Percentiles rank a stretch among this genome's conserved stretches.
Evolutionary conservation across 2,888 invertebrate genomes (phyloP).

Genomic region (Drosophila niveifrons): DNA sequence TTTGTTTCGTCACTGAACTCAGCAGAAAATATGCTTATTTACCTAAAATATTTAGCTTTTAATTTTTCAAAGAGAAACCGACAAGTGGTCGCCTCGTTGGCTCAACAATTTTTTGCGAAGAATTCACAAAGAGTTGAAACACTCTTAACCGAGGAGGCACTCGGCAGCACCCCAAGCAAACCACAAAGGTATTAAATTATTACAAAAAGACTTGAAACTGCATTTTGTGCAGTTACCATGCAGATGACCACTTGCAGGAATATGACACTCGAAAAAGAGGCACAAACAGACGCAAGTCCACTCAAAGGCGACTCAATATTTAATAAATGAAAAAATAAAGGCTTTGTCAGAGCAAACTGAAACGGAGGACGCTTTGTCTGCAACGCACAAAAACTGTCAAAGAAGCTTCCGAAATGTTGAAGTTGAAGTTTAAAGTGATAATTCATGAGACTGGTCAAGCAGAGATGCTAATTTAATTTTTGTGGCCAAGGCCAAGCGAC

Average conservation of each 20-base stretch:
- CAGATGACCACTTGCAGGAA: conserved; percentile 33
- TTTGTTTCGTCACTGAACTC: not conserved
- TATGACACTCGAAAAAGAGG: conserved; percentile 47
- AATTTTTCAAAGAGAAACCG: not conserved
- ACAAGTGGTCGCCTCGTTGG: conserved; percentile 33
- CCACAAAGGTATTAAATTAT: conserved; percentile 74
- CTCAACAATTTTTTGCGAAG: conserved; percentile 30
- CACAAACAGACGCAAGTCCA: conserved; percentile 17
- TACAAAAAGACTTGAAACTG: conserved; percentile 59
- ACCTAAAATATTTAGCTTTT: conserved; percentile 15
- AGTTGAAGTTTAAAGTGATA: conserved; percentile 49
- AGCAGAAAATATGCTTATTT: conserved; percentile 15
- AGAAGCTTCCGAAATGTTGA: conserved; percentile 26
- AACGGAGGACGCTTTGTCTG: conserved; percentile 1
- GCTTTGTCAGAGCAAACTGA: not conserved
- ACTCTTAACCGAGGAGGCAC: conserved; percentile 30
- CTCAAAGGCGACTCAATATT: conserved; percentile 41
- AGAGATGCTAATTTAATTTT: conserved; percentile 61
- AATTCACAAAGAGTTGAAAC: conserved; percentile 47
- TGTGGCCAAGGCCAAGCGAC: conserved; percentile 66
- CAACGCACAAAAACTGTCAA: conserved; percentile 14
- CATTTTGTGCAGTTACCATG: conserved; percentile 20
- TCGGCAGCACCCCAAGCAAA: conserved; percentile 35
- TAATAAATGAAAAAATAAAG: conserved; percentile 41
- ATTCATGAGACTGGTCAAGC: conserved; percentile 42